Percentiles rank a stretch among this genome's conserved stretches.
phyloP scores from a whole-genome alignment of 2,113 vertebrate species.

The Myrmophylax atrothorax region DNA sequence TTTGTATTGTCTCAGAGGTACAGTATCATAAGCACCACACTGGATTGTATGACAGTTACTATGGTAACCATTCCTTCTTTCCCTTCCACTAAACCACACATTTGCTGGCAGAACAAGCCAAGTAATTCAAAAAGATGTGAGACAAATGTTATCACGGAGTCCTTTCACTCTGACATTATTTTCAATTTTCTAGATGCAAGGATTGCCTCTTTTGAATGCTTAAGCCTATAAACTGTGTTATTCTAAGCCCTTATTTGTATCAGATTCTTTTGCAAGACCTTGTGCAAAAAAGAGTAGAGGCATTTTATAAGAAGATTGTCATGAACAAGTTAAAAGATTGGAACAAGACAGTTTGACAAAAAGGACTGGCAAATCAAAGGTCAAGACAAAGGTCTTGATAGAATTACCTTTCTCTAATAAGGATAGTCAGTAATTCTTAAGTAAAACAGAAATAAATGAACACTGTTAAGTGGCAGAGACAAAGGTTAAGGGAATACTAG shows the following conservation, averaged over 20 bases:
- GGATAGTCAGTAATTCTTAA: not conserved
- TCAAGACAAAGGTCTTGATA: not conserved
- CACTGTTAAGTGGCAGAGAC: not conserved
- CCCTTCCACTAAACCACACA: not conserved
- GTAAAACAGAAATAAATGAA: not conserved
- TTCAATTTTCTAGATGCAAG: not conserved
- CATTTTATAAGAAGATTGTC: not conserved
- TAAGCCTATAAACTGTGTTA: not conserved
- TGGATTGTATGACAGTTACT: slow-evolving; percentile 55
- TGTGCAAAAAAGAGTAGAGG: not conserved
- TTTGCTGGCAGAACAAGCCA: not conserved
- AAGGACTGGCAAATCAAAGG: not conserved
- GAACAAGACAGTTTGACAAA: not conserved
- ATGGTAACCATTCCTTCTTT: slow-evolving; percentile 44
- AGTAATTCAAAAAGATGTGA: slow-evolving; percentile 7
- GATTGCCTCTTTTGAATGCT: not conserved
- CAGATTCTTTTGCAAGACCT: not conserved
- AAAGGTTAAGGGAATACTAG: not conserved
- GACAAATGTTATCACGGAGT: not conserved
- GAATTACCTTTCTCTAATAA: not conserved
- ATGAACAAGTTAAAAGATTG: not conserved
- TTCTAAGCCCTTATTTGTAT: not conserved
- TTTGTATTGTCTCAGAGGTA: slow-evolving; percentile 55
- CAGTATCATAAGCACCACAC: slow-evolving; percentile 25
- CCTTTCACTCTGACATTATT: not conserved